phyloP scores from a whole-genome alignment of 64 coral and sea anemone genomes.

The Acropora yongei region DNA sequence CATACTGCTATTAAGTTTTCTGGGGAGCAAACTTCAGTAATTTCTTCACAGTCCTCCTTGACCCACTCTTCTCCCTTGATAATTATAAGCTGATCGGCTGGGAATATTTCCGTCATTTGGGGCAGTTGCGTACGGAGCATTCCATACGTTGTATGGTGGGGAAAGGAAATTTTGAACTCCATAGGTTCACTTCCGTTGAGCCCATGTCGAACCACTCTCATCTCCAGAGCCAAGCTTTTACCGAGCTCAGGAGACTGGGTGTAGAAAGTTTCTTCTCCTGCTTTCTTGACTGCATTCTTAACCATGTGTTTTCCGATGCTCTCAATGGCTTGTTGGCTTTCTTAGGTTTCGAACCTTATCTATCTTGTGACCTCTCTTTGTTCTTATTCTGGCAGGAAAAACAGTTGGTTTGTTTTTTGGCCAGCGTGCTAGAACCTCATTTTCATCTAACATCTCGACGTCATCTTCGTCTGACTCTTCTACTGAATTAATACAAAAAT shows the following conservation, averaged over 20 bases:
- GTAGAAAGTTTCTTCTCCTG: slow-evolving; percentile 8
- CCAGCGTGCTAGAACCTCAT: slow-evolving; percentile 10
- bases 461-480: background rate
- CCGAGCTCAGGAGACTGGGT: slow-evolving; percentile 20
- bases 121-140: background rate
- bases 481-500: background rate
- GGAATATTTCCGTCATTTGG: slow-evolving; percentile 14
- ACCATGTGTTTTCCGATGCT: background rate
- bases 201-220: slow-evolving; percentile 17
- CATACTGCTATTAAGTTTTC: background rate
- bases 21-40: background rate
- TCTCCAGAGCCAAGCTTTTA: slow-evolving; percentile 29
- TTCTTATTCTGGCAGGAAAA: slow-evolving; percentile 28
- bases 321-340: background rate
- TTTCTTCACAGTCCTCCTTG: background rate
- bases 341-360: background rate
- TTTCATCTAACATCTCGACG: background rate
- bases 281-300: slow-evolving; percentile 4
- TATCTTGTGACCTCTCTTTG: background rate
- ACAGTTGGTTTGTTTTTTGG: slow-evolving; percentile 17
- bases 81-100: slow-evolving; percentile 2
- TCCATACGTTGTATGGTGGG: background rate
- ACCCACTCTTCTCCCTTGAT: slow-evolving; percentile 12
- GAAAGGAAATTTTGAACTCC: background rate
- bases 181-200: background rate